Percentiles rank a stretch among this genome's conserved stretches.
Conservation (phyloP, 1,140 invertebrate genomes). For the Zeugodacus cucurbitae region DNA sequence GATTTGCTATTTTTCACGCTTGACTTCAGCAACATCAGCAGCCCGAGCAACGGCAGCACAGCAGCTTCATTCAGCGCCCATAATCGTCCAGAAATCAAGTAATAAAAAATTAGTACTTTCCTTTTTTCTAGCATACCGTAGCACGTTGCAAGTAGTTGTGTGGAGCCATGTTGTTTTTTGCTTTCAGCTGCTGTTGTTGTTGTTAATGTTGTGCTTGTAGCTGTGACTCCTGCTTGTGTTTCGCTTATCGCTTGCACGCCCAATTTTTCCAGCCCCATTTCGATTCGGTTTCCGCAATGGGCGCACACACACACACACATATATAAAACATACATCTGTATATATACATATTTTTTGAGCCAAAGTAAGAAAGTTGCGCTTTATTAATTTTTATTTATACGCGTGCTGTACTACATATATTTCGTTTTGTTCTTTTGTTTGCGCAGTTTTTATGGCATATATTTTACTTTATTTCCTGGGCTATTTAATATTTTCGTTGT, state of each 20-base stretch:
- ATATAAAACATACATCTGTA: too few species aligned
- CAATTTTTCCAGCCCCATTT: neutral
- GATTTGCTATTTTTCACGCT: constrained; percentile 13
- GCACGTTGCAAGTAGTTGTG: neutral
- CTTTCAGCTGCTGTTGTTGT: neutral
- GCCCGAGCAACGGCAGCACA: neutral
- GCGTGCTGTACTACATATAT: too few species aligned
- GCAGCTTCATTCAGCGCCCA: neutral
- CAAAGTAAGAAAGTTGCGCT: neutral
- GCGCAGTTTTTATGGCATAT: neutral
- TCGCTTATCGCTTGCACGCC: neutral
- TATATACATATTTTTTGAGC: too few species aligned
- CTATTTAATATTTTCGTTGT: neutral
- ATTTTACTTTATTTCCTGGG: neutral
- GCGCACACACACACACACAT: neutral
- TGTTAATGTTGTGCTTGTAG: neutral
- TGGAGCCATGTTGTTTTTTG: neutral
- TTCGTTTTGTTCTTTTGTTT: neutral
- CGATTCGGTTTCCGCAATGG: neutral
- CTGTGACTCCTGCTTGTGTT: neutral
- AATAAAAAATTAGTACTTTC: neutral
- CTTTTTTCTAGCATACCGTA: neutral
- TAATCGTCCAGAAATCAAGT: constrained; percentile 22
- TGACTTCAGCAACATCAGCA: neutral
- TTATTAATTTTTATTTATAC: constrained; percentile 33